Evolutionary conservation across 2,113 vertebrate species (phyloP).

Genomic region (Origma solitaria): DNA sequence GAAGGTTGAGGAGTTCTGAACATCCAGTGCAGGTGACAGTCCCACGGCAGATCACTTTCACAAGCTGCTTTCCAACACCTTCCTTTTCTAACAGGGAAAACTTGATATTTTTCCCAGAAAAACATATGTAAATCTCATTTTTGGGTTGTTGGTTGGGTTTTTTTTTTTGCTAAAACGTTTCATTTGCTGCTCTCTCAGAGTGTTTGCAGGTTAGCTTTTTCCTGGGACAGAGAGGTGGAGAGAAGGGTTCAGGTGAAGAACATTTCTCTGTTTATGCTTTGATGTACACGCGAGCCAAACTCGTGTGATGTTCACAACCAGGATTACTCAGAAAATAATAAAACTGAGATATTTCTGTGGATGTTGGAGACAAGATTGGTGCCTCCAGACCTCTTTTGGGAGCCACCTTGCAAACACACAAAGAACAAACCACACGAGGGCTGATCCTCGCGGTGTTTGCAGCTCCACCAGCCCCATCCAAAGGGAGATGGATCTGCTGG

Average conservation of each 20-base stretch:
- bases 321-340: not conserved
- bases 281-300: accelerated
- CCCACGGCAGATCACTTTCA: not conserved
- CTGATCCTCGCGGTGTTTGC: not conserved
- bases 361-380: not conserved
- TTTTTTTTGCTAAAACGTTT: not conserved
- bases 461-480: not conserved
- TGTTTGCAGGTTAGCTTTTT: not conserved
- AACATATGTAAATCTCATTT: not conserved
- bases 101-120: not conserved
- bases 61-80: not conserved
- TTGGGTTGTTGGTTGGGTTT: not conserved
- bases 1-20: not conserved
- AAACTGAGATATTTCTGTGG: accelerated
- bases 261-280: accelerated
- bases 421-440: not conserved
- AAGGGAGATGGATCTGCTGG: not conserved
- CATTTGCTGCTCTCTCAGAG: not conserved
- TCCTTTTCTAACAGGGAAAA: not conserved
- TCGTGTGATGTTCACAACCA: not conserved
- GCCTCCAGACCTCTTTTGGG: not conserved
- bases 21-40: not conserved
- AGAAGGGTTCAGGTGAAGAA: not conserved
- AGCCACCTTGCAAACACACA: not conserved
- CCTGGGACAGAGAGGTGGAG: not conserved